Conservation (phyloP, 2,797 vertebrate genomes). For the Sciurus carolinensis region DNA sequence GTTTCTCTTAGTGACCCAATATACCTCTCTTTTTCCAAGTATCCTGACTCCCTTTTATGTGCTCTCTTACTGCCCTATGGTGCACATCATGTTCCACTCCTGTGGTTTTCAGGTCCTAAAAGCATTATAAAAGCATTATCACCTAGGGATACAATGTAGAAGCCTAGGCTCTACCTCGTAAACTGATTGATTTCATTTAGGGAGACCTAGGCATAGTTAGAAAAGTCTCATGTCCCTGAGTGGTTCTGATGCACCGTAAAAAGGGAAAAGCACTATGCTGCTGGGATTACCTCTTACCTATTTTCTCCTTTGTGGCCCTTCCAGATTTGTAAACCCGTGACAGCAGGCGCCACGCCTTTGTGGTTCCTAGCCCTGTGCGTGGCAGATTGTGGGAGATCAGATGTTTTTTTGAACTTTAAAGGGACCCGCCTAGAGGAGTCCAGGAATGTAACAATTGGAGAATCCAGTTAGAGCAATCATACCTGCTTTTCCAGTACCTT, state of each 20-base stretch:
- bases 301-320: neutral
- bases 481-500: slow-evolving; percentile 30
- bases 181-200: neutral
- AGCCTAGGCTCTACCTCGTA: neutral
- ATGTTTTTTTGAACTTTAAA: slow-evolving; percentile 20
- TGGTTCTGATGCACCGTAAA: neutral
- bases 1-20: neutral
- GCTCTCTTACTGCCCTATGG: neutral
- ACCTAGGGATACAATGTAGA: neutral
- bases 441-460: slow-evolving; percentile 42
- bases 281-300: neutral
- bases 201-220: neutral
- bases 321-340: neutral
- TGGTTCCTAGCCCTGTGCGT: neutral
- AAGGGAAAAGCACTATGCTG: neutral
- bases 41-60: neutral
- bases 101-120: neutral
- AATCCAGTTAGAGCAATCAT: slow-evolving; percentile 45
- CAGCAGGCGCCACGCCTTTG: neutral
- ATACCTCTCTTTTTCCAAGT: neutral
- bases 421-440: neutral
- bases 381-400: neutral
- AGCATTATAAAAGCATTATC: neutral
- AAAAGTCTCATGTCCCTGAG: neutral
- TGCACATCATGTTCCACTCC: neutral